Evolutionary conservation across 2,888 invertebrate genomes (phyloP).

Genomic region (Standfussiana lucernea): DNA sequence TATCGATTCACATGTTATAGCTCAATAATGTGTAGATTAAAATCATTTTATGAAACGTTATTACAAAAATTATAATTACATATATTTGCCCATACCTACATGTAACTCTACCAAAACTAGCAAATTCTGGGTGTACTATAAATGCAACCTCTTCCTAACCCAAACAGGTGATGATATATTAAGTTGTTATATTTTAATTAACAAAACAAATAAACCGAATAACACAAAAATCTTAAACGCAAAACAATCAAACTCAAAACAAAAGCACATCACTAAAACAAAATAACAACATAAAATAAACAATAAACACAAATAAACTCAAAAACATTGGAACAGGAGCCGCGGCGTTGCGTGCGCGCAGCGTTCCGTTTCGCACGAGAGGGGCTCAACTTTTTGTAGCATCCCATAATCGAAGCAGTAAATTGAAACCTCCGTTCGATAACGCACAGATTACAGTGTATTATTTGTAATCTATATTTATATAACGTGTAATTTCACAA

Average conservation of each 20-base stretch:
- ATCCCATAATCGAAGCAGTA: constrained; percentile 81
- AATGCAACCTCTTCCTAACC: background rate
- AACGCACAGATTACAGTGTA: constrained; percentile 72
- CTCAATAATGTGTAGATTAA: background rate
- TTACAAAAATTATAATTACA: background rate
- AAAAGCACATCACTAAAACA: constrained; percentile 27
- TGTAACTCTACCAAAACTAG: background rate
- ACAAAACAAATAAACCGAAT: background rate
- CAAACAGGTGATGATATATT: background rate
- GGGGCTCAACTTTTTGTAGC: constrained; percentile 75
- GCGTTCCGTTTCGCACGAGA: constrained; percentile 84
- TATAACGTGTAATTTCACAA: constrained; percentile 53
- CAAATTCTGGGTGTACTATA: background rate
- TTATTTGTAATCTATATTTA: constrained; percentile 70
- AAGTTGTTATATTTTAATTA: background rate
- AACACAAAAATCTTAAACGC: constrained; percentile 16
- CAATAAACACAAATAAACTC: constrained; percentile 64
- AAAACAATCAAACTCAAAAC: constrained; percentile 25
- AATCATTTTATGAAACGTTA: background rate
- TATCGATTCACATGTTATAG: background rate
- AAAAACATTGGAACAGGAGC: constrained; percentile 69
- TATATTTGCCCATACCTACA: background rate
- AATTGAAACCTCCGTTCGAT: constrained; percentile 82
- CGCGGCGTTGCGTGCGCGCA: constrained; percentile 81
- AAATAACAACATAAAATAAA: constrained; percentile 57